Conservation (phyloP, 2,888 invertebrate species). For the Parasteatoda lunata region DNA sequence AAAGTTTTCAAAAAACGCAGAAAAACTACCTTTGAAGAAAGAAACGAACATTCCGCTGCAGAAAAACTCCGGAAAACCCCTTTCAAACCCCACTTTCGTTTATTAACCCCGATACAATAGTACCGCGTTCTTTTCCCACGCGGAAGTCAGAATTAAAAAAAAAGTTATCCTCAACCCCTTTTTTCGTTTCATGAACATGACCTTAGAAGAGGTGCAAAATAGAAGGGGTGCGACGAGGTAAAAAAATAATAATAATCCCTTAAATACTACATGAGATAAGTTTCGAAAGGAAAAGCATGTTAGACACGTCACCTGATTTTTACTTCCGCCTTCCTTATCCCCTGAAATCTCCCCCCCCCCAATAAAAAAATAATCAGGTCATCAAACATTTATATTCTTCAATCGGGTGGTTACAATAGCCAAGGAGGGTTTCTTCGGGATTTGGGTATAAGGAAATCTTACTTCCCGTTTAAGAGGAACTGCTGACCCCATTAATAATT, state of each 20-base stretch:
- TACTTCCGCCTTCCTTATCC: conserved; percentile 37
- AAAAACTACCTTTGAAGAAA: background rate
- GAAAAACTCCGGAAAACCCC: conserved; percentile 32
- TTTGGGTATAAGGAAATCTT: conserved; percentile 26
- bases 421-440: conserved; percentile 28
- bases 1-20: conserved; percentile 25
- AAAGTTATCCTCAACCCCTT: conserved; percentile 17
- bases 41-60: conserved; percentile 7
- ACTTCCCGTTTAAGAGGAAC: conserved; percentile 33
- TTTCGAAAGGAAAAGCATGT: conserved; percentile 58
- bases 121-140: conserved; percentile 61
- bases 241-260: conserved; percentile 12
- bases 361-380: conserved; percentile 32
- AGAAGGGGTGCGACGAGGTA: conserved; percentile 9
- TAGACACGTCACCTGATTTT: conserved; percentile 59
- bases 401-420: background rate
- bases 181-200: conserved; percentile 53
- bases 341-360: background rate
- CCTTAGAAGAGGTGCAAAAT: conserved; percentile 15
- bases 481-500: conserved; percentile 44
- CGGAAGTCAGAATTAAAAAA: conserved; percentile 38
- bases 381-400: conserved; percentile 25
- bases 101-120: conserved; percentile 15
- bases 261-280: conserved; percentile 16
- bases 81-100: conserved; percentile 58